Evolutionary conservation across 1,140 invertebrate species (phyloP).

Genomic region (Drosophila sproati): DNA sequence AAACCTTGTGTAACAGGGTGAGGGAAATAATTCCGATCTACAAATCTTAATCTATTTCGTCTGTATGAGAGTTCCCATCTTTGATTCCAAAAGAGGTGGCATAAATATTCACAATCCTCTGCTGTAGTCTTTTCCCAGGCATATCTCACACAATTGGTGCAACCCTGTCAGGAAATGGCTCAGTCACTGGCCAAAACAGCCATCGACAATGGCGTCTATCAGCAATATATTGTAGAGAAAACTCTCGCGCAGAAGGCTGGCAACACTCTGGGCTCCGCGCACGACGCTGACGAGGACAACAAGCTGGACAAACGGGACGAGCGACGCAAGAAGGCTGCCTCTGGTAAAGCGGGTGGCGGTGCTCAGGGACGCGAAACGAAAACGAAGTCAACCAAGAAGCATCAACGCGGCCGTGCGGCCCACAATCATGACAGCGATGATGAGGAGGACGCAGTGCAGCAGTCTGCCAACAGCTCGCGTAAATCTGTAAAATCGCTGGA

Average conservation of each 20-base stretch:
- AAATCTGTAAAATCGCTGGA: conserved; percentile 62
- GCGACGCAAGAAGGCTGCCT: conserved; percentile 93
- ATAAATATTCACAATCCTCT: no score
- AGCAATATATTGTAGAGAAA: conserved; percentile 87
- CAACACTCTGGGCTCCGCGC: conserved; percentile 45
- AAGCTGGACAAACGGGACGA: conserved; percentile 94
- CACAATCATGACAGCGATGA: conserved; percentile 89
- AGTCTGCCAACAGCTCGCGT: conserved; percentile 16
- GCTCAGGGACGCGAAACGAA: conserved; percentile 97
- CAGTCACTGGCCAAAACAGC: conserved; percentile 90
- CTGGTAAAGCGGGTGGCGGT: conserved; percentile 95
- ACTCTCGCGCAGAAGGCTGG: conserved; percentile 85
- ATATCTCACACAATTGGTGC: conserved; percentile 89
- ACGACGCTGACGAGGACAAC: conserved; percentile 61
- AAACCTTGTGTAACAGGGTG: no score
- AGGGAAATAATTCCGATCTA: no score
- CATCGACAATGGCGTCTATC: conserved; percentile 89
- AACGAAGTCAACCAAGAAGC: conserved; percentile 96
- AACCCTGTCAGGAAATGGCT: conserved; percentile 89
- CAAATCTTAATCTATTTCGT: no score
- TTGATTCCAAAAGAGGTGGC: no score
- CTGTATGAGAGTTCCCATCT: no score
- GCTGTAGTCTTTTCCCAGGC: conserved; percentile 86
- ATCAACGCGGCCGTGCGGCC: conserved; percentile 86
- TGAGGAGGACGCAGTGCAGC: conserved; percentile 69